Evolutionary conservation across 1,140 invertebrate genomes (phyloP), one percentile per base, ranked within the genome.

Genomic region (Drosophila pectinifera): DNA sequence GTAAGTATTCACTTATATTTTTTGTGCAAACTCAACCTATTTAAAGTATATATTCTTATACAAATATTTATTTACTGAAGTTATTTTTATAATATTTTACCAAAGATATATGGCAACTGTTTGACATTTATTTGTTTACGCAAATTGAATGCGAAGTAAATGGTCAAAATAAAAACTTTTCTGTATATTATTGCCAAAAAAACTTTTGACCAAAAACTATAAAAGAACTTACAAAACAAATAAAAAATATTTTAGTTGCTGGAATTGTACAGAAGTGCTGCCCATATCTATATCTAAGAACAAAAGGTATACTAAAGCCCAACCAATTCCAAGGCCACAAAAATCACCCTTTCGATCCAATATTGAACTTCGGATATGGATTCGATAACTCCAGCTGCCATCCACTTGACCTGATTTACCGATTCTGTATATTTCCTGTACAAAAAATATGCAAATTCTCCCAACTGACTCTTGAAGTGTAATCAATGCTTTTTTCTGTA

Each of bases 361-460:
- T 58, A 42, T 42, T 43, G 54, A n/a, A 43, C 53, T 46, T 28
- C 5, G n/a, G 8, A 45, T 36, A 20, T 20, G 22, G 5, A 10
- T 22, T 46, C 46, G 22, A 34, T 68, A 26, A 6, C 41, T 34
- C 8, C 31, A 5, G 0, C 24, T n/a, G 1, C 18, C 34, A n/a
- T 31, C 18, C 16, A 57, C 39, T 69, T 57, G 64, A 34, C 42
- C 64, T 45, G 51, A 69, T 72, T 69, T 58, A 57, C 36, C 51
- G 53, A 43, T 43, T 58, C 38, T 31, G 43, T 39, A 38, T 72
- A 58, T 58, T 58, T 72, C 45, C 43, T 26, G 43, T 28, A 38
- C 64, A 69, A 55, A 43, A 69, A 70, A 58, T 70, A 73, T 73
- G 65, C 54, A 72, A 73, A 73, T 73, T 45, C n/a, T 4, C 10